phyloP scores from a whole-genome alignment of 2,797 vertebrate genomes.

The Naso thynnoides region DNA sequence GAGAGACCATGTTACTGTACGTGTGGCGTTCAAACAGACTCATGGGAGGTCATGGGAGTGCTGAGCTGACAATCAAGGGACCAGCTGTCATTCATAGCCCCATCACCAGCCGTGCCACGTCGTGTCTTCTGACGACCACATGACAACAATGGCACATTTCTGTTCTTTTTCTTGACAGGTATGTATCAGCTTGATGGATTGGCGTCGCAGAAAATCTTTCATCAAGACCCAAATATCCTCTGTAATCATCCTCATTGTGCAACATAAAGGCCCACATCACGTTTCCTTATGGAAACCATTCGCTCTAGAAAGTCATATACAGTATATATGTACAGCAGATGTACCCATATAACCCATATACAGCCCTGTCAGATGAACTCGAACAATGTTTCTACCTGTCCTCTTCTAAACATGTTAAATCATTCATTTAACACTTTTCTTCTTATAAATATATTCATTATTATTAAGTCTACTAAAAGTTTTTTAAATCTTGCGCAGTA shows the following conservation, averaged over 20 bases:
- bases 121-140: slow-evolving; percentile 44
- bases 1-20: slow-evolving; percentile 45
- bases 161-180: slow-evolving; percentile 52
- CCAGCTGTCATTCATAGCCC: slow-evolving; percentile 62
- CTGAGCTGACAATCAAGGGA: slow-evolving; percentile 65
- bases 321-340: neutral
- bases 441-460: neutral
- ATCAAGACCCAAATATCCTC: slow-evolving; percentile 57
- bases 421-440: neutral
- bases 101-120: slow-evolving; percentile 48
- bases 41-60: slow-evolving; percentile 70
- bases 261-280: slow-evolving; percentile 25
- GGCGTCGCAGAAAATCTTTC: slow-evolving; percentile 53
- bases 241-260: slow-evolving; percentile 64
- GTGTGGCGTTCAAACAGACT: slow-evolving; percentile 51
- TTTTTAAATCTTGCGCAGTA: too few species aligned
- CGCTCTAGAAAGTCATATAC: slow-evolving; percentile 8
- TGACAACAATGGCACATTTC: slow-evolving; percentile 62
- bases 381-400: neutral
- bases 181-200: slow-evolving; percentile 66
- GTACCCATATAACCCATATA: too few species aligned
- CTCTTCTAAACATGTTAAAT: neutral
- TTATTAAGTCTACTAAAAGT: too few species aligned
- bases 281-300: slow-evolving; percentile 35
- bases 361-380: neutral